Evolutionary conservation across 2,888 invertebrate genomes (phyloP).

Genomic region (Synanthedon vespiformis): DNA sequence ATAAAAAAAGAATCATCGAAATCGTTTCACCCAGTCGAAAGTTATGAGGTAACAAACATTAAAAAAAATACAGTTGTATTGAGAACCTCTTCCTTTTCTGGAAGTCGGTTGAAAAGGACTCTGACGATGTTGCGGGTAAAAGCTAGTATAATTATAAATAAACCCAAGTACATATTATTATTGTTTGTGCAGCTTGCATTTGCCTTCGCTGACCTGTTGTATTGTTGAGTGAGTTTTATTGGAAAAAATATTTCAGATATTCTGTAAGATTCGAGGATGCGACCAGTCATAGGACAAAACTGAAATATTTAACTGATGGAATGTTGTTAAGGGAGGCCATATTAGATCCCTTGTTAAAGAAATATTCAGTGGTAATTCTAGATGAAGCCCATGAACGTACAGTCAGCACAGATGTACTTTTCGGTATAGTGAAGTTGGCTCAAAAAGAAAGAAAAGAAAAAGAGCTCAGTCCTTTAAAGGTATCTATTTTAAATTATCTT

Average conservation of each 20-base stretch:
- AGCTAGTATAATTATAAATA: no score
- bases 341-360: slow-evolving; percentile 76
- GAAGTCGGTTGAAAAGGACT: no score
- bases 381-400: slow-evolving; percentile 98
- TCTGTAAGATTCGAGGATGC: slow-evolving; percentile 93
- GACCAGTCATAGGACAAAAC: slow-evolving; percentile 82
- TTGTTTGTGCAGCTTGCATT: no score
- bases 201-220: no score
- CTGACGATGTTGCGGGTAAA: no score
- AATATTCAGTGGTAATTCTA: slow-evolving; percentile 86
- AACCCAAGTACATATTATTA: no score
- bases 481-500: slow-evolving; percentile 24
- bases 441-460: slow-evolving; percentile 78
- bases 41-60: no score
- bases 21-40: no score
- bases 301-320: slow-evolving; percentile 95
- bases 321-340: slow-evolving; percentile 93
- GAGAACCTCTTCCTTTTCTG: no score
- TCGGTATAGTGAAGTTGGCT: slow-evolving; percentile 91
- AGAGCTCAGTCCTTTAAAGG: slow-evolving; percentile 75
- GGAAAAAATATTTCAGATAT: slow-evolving; percentile 49
- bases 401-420: slow-evolving; percentile 91
- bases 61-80: no score
- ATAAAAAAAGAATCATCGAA: no score
- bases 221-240: no score